Conservation (phyloP, 2,113 vertebrate genomes). For the Trochalopteron elliotii region DNA sequence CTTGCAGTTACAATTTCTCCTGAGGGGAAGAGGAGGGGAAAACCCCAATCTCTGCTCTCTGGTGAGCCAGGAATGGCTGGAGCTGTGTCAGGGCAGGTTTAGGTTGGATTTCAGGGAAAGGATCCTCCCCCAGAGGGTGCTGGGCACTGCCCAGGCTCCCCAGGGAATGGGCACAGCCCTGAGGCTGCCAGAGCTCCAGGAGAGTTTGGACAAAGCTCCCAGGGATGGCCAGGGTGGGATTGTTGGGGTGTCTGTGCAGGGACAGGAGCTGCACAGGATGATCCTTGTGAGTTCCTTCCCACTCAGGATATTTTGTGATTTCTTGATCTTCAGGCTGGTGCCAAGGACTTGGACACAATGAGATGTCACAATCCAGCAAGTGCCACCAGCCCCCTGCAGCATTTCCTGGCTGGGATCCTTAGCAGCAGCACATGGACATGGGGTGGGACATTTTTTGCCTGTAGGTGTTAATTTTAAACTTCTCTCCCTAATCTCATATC, state of each 20-base stretch:
- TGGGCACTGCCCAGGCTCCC: not conserved
- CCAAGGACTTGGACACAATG: not conserved
- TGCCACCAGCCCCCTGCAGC: not conserved
- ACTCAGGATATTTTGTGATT: not conserved
- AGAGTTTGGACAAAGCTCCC: accelerated
- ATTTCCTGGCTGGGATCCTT: not conserved
- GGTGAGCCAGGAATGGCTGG: not conserved
- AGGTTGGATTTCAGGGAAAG: accelerated
- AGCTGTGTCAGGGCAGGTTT: accelerated
- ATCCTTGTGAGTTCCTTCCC: accelerated
- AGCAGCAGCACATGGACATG: not conserved
- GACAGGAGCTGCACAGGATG: accelerated
- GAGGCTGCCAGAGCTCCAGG: not conserved
- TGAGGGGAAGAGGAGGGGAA: too few relatives aligned
- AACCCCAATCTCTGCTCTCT: too few relatives aligned
- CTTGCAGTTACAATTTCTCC: too few relatives aligned
- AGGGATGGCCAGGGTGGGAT: not conserved
- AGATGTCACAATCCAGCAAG: not conserved
- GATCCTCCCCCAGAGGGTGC: not conserved
- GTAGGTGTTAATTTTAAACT: not conserved
- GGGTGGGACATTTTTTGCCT: not conserved
- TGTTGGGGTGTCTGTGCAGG: not conserved
- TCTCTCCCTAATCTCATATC: not conserved
- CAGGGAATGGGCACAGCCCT: not conserved
- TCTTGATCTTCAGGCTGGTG: not conserved